phyloP scores from a whole-genome alignment of 2,888 invertebrate species.

The Bembecia ichneumoniformis region DNA sequence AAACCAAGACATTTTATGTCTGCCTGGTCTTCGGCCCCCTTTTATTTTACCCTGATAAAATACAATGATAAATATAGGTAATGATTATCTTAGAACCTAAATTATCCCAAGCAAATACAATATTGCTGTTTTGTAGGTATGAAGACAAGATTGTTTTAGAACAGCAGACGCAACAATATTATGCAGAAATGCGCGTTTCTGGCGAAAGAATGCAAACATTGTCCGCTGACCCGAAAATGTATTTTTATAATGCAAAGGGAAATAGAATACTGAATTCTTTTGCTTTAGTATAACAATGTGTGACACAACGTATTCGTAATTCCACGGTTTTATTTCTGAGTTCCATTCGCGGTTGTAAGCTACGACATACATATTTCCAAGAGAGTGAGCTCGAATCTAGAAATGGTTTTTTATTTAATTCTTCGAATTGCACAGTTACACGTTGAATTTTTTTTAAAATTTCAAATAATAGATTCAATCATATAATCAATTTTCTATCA shows the following conservation, averaged over 20 bases:
- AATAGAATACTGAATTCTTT: background rate
- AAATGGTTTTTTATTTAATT: too few relatives aligned
- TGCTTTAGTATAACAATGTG: background rate
- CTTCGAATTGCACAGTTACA: too few relatives aligned
- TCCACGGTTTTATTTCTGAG: background rate
- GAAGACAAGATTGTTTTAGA: slow-evolving; percentile 17
- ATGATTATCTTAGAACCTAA: too few relatives aligned
- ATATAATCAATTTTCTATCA: too few relatives aligned
- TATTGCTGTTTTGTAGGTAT: too few relatives aligned
- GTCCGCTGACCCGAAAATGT: slow-evolving; percentile 16
- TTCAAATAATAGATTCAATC: too few relatives aligned
- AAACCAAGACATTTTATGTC: too few relatives aligned
- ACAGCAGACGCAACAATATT: slow-evolving; percentile 11
- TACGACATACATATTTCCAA: background rate
- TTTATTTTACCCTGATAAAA: too few relatives aligned
- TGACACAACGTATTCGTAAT: background rate
- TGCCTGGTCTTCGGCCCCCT: too few relatives aligned
- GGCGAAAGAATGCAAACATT: slow-evolving; percentile 20
- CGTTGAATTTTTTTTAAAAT: too few relatives aligned
- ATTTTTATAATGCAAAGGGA: background rate
- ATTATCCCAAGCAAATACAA: too few relatives aligned
- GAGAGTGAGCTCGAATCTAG: background rate
- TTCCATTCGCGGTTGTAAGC: background rate
- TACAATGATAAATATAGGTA: too few relatives aligned
- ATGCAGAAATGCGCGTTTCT: slow-evolving; percentile 18